These are phyloP conservation scores for Tubiluchus corallicola DNA, from an alignment of 2,888 invertebrate genomes.

Conservation along the genomic window DNA sequence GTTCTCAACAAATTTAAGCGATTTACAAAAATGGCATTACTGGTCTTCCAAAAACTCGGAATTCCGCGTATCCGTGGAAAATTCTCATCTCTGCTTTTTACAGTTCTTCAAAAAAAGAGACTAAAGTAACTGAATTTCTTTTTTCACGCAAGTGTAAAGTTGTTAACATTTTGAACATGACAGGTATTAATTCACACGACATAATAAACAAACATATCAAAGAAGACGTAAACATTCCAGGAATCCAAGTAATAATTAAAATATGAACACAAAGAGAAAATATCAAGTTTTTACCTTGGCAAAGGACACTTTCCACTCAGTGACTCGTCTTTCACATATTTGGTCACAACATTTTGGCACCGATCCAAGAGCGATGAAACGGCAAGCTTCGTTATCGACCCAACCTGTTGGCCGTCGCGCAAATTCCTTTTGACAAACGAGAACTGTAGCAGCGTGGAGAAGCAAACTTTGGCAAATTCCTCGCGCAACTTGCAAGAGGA, in stretches of 20 bases:
- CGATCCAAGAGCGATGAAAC: conserved; percentile 77
- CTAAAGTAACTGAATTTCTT: no score
- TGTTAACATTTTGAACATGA: no score
- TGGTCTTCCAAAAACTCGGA: no score
- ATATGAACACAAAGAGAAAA: conserved; percentile 9
- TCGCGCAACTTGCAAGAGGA: conserved; percentile 34
- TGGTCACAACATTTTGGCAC: conserved; percentile 75
- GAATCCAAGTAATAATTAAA: conserved; percentile 2
- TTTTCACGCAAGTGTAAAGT: no score
- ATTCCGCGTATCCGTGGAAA: no score
- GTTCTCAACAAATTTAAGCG: no score
- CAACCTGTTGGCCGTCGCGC: conserved; percentile 35
- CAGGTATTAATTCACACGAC: background rate
- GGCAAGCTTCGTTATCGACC: conserved; percentile 41
- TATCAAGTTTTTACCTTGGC: conserved; percentile 41
- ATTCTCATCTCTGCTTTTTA: no score
- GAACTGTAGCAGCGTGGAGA: conserved; percentile 84
- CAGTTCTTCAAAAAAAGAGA: no score
- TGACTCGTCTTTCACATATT: conserved; percentile 64
- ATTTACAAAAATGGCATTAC: no score
- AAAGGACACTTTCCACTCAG: conserved; percentile 66
- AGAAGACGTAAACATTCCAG: background rate
- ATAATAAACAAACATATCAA: background rate
- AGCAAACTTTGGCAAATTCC: conserved; percentile 88
- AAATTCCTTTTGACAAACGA: conserved; percentile 38